A percentile compares a stretch with the other conserved stretches of the same genome.
phyloP scores from a whole-genome alignment of 2,113 vertebrate species.

The Hypomesus transpacificus region DNA sequence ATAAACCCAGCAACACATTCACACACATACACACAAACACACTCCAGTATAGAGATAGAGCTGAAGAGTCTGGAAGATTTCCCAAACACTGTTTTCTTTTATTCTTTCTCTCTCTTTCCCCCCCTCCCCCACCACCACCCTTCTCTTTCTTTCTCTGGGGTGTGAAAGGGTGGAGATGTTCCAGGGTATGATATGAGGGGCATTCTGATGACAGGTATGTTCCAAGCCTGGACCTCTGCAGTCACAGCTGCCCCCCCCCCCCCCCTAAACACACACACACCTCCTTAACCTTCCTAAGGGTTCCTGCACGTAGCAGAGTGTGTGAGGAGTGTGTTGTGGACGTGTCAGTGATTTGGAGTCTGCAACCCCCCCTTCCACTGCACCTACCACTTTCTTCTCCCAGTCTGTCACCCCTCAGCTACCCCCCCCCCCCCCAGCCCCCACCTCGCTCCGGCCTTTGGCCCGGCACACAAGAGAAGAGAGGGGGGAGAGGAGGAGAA shows the following conservation, averaged over 20 bases:
- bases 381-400: background rate
- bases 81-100: background rate
- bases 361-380: background rate
- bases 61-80: background rate
- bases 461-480: background rate
- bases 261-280: slow-evolving; percentile 10
- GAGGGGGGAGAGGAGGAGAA: background rate
- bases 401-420: background rate
- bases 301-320: slow-evolving; percentile 63
- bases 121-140: slow-evolving; percentile 22
- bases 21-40: background rate
- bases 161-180: slow-evolving; percentile 64
- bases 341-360: no score
- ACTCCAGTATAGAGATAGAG: background rate
- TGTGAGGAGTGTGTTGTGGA: slow-evolving; percentile 36
- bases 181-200: slow-evolving; percentile 52
- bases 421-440: background rate
- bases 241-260: slow-evolving; percentile 35
- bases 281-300: slow-evolving; percentile 51
- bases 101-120: background rate
- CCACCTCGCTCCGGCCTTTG: background rate
- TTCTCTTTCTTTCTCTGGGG: background rate
- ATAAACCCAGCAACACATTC: background rate
- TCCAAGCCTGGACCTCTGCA: slow-evolving; percentile 69
- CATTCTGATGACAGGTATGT: slow-evolving; percentile 75